These are phyloP conservation scores for Caenorhabditis uteleia DNA, from an alignment of 2,888 invertebrate species.

Conservation along the genomic window DNA sequence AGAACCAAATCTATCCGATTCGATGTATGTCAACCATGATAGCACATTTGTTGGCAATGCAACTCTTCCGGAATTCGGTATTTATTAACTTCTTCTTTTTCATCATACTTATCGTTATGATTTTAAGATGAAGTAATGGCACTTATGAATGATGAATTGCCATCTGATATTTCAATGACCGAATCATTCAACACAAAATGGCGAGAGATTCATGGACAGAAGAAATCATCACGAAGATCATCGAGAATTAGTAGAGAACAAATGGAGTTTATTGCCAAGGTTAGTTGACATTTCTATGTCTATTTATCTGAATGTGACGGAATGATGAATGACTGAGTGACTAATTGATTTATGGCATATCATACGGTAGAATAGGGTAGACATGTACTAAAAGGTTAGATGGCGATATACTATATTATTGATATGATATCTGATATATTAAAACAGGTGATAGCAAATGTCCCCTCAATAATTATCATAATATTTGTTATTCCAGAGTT, in stretches of 20 bases:
- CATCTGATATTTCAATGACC: constrained; percentile 33
- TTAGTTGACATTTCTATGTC: constrained; percentile 24
- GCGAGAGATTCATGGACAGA: constrained; percentile 47
- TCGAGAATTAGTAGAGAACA: constrained; percentile 33
- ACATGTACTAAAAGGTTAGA: neutral
- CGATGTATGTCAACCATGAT: constrained; percentile 55
- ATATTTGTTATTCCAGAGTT: constrained; percentile 52
- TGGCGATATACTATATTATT: neutral
- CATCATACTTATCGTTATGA: neutral
- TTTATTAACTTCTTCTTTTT: neutral
- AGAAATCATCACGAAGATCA: constrained; percentile 23
- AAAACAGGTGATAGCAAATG: neutral
- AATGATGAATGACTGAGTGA: neutral
- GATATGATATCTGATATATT: neutral
- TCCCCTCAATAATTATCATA: no score
- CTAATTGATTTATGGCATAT: no score
- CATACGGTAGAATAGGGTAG: no score
- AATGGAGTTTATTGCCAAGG: constrained; percentile 45
- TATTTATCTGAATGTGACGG: neutral
- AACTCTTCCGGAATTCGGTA: constrained; percentile 50
- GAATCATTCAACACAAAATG: constrained; percentile 54
- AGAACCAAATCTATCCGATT: constrained; percentile 47
- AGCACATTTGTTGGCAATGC: constrained; percentile 15
- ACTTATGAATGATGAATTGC: constrained; percentile 32
- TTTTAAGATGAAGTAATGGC: constrained; percentile 56